Evolutionary conservation across 2,797 vertebrate genomes (phyloP).

Genomic region (Spinibarbus caldwelli): DNA sequence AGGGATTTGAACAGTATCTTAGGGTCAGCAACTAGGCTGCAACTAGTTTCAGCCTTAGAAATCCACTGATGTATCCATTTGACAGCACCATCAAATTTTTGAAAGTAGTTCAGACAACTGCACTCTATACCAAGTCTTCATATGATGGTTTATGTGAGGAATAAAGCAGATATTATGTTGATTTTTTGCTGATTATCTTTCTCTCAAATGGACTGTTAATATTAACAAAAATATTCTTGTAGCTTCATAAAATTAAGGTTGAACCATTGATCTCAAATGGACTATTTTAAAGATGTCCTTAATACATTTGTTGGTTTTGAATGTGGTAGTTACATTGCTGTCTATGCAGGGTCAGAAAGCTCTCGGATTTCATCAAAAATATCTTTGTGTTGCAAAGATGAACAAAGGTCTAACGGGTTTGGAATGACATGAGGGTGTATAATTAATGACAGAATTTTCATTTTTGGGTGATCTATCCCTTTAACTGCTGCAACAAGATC

Average conservation of each 20-base stretch:
- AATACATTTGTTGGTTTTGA: neutral
- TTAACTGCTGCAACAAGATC: neutral
- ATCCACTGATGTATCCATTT: neutral
- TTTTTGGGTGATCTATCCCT: neutral
- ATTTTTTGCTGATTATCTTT: neutral
- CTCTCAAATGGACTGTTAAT: neutral
- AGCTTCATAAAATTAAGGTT: neutral
- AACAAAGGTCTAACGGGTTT: neutral
- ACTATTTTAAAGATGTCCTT: neutral
- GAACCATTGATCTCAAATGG: too few species aligned
- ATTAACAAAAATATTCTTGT: too few species aligned
- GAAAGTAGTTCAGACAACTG: conserved; percentile 56
- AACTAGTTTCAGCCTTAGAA: neutral
- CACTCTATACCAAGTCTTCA: neutral
- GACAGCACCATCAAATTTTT: neutral
- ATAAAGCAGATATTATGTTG: neutral
- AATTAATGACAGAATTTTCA: neutral
- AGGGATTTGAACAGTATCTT: neutral
- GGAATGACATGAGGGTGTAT: neutral
- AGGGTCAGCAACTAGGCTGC: conserved; percentile 56
- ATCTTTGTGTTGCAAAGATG: neutral
- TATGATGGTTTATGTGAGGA: neutral
- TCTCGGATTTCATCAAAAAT: neutral
- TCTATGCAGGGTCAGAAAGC: neutral
- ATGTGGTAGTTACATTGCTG: neutral